Evolutionary conservation across 2,113 vertebrate species (phyloP).

Genomic region (Desmodus rotundus): DNA sequence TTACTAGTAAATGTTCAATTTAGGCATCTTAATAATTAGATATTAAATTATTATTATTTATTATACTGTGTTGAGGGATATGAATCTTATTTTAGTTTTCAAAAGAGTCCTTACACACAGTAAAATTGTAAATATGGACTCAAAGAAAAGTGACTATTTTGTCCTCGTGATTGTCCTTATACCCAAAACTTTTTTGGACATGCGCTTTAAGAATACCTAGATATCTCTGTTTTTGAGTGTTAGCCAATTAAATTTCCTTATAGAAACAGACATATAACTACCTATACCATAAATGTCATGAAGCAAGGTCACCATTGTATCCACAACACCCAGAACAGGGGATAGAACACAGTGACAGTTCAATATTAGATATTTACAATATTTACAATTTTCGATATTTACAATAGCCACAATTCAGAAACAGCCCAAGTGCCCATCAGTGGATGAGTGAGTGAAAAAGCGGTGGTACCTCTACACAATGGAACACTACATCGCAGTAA

Average conservation of each 20-base stretch:
- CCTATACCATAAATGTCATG: background rate
- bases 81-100: background rate
- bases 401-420: too few species aligned
- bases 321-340: background rate
- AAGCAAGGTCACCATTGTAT: background rate
- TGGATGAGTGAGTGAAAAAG: too few species aligned
- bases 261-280: background rate
- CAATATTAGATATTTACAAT: background rate
- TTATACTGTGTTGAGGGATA: background rate
- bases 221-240: background rate
- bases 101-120: background rate
- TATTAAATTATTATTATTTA: background rate
- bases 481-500: too few species aligned
- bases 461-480: too few species aligned
- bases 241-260: background rate
- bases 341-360: background rate
- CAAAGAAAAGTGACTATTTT: background rate
- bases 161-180: background rate
- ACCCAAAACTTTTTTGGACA: background rate
- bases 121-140: background rate
- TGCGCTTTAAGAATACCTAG: background rate
- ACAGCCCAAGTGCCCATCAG: too few species aligned
- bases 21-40: background rate
- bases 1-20: background rate
- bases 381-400: too few species aligned